These are phyloP conservation scores for Laothoe populi DNA, from an alignment of 2,888 invertebrate species.

Conservation along the genomic window DNA sequence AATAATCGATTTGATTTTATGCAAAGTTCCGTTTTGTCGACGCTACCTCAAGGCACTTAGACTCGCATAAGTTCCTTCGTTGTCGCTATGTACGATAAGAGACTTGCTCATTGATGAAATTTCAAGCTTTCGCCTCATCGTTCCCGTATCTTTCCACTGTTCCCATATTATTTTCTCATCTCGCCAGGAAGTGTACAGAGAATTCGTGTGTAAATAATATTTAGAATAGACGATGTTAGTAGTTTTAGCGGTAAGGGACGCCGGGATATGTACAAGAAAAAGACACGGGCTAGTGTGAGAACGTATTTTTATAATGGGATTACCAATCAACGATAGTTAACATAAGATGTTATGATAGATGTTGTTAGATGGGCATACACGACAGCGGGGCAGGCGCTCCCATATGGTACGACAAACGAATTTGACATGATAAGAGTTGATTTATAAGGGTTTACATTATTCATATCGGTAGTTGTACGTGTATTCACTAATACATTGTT, in stretches of 20 bases:
- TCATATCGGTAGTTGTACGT: constrained; percentile 79
- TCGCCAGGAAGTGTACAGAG: constrained; percentile 79
- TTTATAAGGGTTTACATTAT: constrained; percentile 68
- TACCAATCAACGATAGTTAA: constrained; percentile 61
- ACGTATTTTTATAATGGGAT: constrained; percentile 80
- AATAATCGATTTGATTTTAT: constrained; percentile 15
- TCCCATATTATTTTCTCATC: constrained; percentile 56
- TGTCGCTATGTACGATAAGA: constrained; percentile 29
- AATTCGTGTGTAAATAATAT: constrained; percentile 62
- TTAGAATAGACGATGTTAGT: constrained; percentile 61
- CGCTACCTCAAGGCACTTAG: constrained; percentile 12
- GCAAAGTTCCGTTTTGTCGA: constrained; percentile 14
- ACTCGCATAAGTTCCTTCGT: constrained; percentile 20
- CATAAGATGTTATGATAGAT: constrained; percentile 69
- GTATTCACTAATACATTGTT: constrained; percentile 66
- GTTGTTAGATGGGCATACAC: constrained; percentile 49
- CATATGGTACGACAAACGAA: constrained; percentile 62
- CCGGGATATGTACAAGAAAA: constrained; percentile 67
- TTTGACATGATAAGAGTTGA: constrained; percentile 63
- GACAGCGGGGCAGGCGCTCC: constrained; percentile 41
- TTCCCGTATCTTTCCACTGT: constrained; percentile 49
- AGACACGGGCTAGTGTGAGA: constrained; percentile 53
- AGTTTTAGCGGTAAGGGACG: constrained; percentile 69
- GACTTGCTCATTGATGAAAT: constrained; percentile 80
- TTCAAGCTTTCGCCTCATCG: constrained; percentile 73